These are phyloP conservation scores for Drosophila nr. perissopoda DNA, from an alignment of 2,888 invertebrate species.

Conservation along the genomic window DNA sequence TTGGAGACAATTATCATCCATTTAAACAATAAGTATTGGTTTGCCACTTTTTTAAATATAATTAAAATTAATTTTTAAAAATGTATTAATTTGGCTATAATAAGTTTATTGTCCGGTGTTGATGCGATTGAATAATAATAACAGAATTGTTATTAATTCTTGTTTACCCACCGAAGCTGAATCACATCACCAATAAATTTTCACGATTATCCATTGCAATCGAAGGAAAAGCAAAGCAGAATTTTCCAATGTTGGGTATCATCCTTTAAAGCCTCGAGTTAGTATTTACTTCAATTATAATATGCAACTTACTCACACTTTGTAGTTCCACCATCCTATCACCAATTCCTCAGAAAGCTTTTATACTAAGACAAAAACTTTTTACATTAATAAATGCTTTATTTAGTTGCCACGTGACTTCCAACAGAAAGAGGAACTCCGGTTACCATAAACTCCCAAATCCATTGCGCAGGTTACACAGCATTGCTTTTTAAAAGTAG, in stretches of 20 bases:
- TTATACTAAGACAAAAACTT: neutral
- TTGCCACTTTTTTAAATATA: neutral
- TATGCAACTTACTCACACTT: neutral
- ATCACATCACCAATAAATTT: neutral
- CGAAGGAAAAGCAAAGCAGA: neutral
- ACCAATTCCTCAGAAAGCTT: neutral
- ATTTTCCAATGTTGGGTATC: neutral
- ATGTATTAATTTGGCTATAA: neutral
- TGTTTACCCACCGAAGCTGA: neutral
- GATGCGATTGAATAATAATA: neutral
- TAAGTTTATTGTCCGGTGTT: neutral
- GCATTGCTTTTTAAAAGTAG: constrained; percentile 12
- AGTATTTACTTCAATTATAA: neutral
- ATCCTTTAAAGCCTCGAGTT: neutral
- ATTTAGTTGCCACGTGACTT: neutral
- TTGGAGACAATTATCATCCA: neutral
- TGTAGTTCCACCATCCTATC: neutral
- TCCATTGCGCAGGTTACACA: neutral
- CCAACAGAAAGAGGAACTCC: neutral
- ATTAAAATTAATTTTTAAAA: neutral
- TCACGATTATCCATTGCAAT: neutral
- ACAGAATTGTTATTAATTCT: neutral
- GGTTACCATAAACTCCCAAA: neutral
- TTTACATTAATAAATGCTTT: neutral
- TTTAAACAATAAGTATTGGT: neutral